Evolutionary conservation across 2,888 invertebrate genomes (phyloP).

Genomic region (Molanna angustata): DNA sequence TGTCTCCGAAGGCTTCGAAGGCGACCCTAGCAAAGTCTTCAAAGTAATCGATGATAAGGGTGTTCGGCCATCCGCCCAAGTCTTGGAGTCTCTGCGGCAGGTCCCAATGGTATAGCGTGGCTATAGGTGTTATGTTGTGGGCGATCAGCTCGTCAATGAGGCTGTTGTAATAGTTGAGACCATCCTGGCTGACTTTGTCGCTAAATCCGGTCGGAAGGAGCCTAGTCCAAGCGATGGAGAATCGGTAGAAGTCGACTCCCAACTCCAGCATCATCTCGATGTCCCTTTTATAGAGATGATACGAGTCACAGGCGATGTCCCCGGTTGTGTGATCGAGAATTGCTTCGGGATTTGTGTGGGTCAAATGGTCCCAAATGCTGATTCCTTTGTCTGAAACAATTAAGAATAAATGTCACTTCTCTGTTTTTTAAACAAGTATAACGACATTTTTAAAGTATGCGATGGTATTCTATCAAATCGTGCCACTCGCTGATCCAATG

Average conservation of each 20-base stretch:
- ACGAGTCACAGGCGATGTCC: conserved; percentile 65
- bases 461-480: no score
- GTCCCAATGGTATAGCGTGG: conserved; percentile 68
- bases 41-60: conserved; percentile 52
- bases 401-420: no score
- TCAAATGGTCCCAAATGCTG: conserved; percentile 67
- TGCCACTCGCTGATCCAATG: no score
- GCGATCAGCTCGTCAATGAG: conserved; percentile 57
- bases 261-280: conserved; percentile 55
- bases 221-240: conserved; percentile 67
- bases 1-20: conserved; percentile 49
- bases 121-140: conserved; percentile 56
- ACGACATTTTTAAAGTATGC: no score
- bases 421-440: no score
- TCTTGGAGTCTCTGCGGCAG: conserved; percentile 59
- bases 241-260: conserved; percentile 57
- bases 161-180: conserved; percentile 59
- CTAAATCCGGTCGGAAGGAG: conserved; percentile 59
- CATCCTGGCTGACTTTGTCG: conserved; percentile 39
- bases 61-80: conserved; percentile 53
- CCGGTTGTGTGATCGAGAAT: conserved; percentile 57
- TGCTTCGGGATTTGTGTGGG: conserved; percentile 52
- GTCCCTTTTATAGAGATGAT: conserved; percentile 61
- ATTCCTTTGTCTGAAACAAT: conserved; percentile 55
- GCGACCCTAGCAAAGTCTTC: conserved; percentile 52